These are phyloP conservation scores for Phengaris alcon DNA, from an alignment of 2,888 invertebrate genomes.

Conservation along the genomic window DNA sequence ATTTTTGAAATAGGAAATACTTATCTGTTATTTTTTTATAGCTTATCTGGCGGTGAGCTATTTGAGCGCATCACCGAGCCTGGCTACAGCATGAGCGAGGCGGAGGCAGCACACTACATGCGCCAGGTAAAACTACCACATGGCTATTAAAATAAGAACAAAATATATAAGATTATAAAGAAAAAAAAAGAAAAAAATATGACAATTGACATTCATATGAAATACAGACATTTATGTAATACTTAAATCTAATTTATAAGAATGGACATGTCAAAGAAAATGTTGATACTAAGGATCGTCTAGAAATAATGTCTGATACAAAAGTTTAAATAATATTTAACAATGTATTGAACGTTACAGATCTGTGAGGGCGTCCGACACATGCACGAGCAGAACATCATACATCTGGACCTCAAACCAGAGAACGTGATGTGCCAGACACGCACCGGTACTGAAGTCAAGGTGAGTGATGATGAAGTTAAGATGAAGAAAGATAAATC, in stretches of 20 bases:
- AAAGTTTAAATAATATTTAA: not conserved
- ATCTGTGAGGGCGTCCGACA: slow-evolving; percentile 98
- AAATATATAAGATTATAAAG: not conserved
- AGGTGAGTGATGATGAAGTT: slow-evolving; percentile 62
- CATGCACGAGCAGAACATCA: slow-evolving; percentile 99
- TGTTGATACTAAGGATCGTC: not conserved
- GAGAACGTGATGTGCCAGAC: slow-evolving; percentile 99
- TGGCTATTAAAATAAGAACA: not conserved
- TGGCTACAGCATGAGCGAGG: slow-evolving; percentile 98
- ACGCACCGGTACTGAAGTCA: slow-evolving; percentile 95
- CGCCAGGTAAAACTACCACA: slow-evolving; percentile 80
- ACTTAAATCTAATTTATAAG: no score
- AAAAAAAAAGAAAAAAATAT: not conserved
- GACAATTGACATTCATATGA: no score
- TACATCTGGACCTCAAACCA: slow-evolving; percentile 97
- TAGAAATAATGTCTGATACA: not conserved
- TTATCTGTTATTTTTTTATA: slow-evolving; percentile 50
- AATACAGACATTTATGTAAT: no score
- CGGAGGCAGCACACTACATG: slow-evolving; percentile 99
- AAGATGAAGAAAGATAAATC: no score
- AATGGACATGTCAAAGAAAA: no score
- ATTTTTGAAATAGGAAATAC: not conserved
- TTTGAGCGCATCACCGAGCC: slow-evolving; percentile 99
- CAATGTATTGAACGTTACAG: not conserved
- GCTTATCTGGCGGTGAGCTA: slow-evolving; percentile 98